Percentiles rank a stretch among this genome's conserved stretches.
These are phyloP conservation scores for Nannoperca australis DNA, from an alignment of 2,797 vertebrate species.

Conservation along the genomic window DNA sequence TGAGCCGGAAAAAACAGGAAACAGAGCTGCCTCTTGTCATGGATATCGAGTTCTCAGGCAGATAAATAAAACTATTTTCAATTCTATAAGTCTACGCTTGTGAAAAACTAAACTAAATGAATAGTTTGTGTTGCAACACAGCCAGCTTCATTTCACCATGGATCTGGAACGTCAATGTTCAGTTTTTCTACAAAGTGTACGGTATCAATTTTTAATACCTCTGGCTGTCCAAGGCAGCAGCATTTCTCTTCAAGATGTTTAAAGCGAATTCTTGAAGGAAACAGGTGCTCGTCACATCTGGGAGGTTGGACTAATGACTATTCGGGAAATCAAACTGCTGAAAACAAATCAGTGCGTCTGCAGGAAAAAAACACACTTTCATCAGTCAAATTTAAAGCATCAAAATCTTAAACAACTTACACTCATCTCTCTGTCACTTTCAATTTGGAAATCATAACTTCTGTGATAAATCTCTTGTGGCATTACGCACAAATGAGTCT, in stretches of 20 bases:
- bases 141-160: no score
- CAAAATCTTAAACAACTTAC: background rate
- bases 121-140: background rate
- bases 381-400: background rate
- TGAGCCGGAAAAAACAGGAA: no score
- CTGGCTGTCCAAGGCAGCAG: no score
- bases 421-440: background rate
- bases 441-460: background rate
- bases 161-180: background rate
- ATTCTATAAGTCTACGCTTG: background rate
- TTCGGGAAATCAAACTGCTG: background rate
- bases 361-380: background rate
- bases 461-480: slow-evolving; percentile 11
- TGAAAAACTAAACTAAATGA: background rate
- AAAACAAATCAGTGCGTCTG: background rate
- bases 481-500: background rate
- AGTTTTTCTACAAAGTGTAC: no score
- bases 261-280: background rate
- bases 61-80: slow-evolving; percentile 18
- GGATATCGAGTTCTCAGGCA: background rate
- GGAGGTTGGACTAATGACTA: background rate
- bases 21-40: no score
- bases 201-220: background rate
- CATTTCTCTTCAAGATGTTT: background rate
- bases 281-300: background rate